Conservation (phyloP, 2,113 vertebrate species). For the Tetrax tetrax region DNA sequence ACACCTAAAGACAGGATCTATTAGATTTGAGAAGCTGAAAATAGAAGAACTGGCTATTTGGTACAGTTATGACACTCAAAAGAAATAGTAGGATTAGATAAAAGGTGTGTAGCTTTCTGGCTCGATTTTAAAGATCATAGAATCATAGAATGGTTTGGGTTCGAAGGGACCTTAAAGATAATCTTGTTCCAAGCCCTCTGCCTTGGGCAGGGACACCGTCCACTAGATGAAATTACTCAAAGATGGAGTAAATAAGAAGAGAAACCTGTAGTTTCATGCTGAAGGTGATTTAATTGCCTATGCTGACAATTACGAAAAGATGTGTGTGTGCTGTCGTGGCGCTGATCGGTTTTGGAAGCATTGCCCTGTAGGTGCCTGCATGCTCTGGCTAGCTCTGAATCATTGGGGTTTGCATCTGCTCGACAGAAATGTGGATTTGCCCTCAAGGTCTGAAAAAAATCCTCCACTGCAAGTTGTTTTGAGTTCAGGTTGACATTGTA, state of each 20-base stretch:
- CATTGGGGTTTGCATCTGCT: neutral
- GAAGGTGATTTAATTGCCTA: neutral
- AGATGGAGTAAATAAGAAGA: neutral
- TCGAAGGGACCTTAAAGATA: too few species aligned
- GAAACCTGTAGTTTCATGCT: neutral
- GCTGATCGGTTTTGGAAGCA: neutral
- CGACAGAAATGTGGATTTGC: neutral
- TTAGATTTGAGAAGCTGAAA: neutral
- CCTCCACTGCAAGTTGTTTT: neutral
- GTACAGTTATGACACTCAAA: neutral
- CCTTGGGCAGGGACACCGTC: too few species aligned
- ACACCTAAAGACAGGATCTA: neutral
- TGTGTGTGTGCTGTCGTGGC: neutral
- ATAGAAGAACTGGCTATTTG: neutral
- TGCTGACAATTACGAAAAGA: neutral
- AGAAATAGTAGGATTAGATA: neutral
- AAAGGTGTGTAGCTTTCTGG: neutral
- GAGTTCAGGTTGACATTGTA: neutral
- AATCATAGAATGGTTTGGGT: too few species aligned
- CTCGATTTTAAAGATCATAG: neutral
- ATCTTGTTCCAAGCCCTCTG: too few species aligned
- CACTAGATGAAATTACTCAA: too few species aligned
- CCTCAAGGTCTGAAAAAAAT: neutral
- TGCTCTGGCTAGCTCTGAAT: neutral
- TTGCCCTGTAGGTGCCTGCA: neutral